Percentiles rank a stretch among this genome's conserved stretches.
Conservation (phyloP, 2,888 invertebrate species). For the Eledona agricola region DNA sequence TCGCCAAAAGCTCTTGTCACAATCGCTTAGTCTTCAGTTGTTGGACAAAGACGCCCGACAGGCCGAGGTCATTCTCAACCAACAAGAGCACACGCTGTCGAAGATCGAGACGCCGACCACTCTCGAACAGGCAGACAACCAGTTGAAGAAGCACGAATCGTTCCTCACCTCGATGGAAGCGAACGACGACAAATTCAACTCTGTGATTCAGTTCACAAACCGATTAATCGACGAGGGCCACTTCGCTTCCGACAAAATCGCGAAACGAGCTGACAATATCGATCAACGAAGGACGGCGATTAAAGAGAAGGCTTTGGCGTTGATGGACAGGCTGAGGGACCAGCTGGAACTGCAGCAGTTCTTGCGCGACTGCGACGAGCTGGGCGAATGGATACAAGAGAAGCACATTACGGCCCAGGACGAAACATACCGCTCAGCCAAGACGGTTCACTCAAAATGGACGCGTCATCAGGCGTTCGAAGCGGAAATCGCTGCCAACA, state of each 20-base stretch:
- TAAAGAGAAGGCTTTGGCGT: constrained; percentile 86
- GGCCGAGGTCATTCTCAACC: constrained; percentile 95
- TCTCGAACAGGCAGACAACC: constrained; percentile 96
- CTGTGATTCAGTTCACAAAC: constrained; percentile 93
- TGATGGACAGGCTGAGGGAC: constrained; percentile 93
- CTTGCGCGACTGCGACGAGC: constrained; percentile 92
- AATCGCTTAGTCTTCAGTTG: constrained; percentile 94
- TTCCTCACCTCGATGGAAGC: constrained; percentile 99
- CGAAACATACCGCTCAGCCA: constrained; percentile 98
- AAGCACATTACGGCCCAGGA: constrained; percentile 99
- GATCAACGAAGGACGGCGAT: constrained; percentile 89
- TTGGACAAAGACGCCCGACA: constrained; percentile 97
- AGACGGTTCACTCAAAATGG: constrained; percentile 99
- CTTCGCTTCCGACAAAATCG: constrained; percentile 95
- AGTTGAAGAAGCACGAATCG: constrained; percentile 97
- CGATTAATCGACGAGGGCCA: constrained; percentile 91
- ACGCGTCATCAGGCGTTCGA: constrained; percentile 99
- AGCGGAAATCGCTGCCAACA: constrained; percentile 98
- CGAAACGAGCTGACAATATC: constrained; percentile 95
- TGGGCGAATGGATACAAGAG: constrained; percentile 99
- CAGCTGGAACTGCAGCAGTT: constrained; percentile 96
- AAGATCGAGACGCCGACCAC: constrained; percentile 96
- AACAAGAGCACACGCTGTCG: constrained; percentile 96
- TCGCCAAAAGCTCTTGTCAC: constrained; percentile 91
- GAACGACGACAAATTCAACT: constrained; percentile 99